Percentiles rank a stretch among this genome's conserved stretches.
Conservation (phyloP, 2,888 invertebrate species). For the Lagria hirta region DNA sequence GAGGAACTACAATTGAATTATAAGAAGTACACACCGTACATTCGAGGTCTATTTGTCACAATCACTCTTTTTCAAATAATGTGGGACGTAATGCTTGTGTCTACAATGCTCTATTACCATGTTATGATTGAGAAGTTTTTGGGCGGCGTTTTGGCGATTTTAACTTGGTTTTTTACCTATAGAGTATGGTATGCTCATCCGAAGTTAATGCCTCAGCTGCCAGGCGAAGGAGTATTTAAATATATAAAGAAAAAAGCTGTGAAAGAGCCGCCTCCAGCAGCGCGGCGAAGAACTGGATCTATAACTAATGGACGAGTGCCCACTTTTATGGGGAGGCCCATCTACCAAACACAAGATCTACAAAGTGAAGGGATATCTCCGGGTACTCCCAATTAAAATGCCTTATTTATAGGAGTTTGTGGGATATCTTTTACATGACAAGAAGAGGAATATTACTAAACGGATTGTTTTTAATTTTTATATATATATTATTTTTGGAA, state of each 20-base stretch:
- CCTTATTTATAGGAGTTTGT: neutral
- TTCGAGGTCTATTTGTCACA: conserved; percentile 74
- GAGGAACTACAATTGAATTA: conserved; percentile 71
- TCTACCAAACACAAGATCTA: conserved; percentile 53
- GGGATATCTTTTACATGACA: no score
- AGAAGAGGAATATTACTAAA: no score
- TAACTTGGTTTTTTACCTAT: conserved; percentile 91
- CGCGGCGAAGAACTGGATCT: conserved; percentile 56
- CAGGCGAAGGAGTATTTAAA: conserved; percentile 78
- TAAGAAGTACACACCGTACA: conserved; percentile 76
- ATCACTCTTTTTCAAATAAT: conserved; percentile 78
- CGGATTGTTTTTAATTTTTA: no score
- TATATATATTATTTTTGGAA: no score
- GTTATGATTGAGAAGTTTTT: conserved; percentile 93
- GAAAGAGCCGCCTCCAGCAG: conserved; percentile 44
- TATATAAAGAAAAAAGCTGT: conserved; percentile 64
- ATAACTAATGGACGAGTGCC: conserved; percentile 50
- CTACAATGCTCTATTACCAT: conserved; percentile 94
- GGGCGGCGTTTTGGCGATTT: conserved; percentile 82
- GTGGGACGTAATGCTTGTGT: conserved; percentile 95
- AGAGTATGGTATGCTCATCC: conserved; percentile 72
- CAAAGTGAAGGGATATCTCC: conserved; percentile 12
- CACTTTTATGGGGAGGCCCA: conserved; percentile 80
- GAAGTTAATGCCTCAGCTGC: conserved; percentile 65
- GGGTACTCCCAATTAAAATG: no score